Evolutionary conservation across 37 sponge, comb jelly and placozoan species (phyloP), one percentile per base, ranked within the genome.

Genomic region (Dysidea cf. avara): DNA sequence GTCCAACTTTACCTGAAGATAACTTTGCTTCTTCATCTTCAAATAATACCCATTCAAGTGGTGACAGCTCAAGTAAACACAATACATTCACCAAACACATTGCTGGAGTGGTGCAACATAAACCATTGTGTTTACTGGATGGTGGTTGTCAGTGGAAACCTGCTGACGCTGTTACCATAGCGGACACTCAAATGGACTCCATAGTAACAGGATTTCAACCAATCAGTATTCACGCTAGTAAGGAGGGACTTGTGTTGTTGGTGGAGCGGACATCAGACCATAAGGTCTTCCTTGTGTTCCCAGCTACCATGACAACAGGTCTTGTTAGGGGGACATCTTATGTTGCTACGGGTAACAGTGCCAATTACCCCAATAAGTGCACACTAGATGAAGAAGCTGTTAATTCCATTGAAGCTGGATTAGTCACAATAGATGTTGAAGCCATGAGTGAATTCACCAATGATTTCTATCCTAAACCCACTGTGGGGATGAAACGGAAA

Each of bases 71-170:
- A 49, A 49, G 24, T 50, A 39, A 7, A 21, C 7, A 18, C 29
- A 43, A 64, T 39, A 26, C 30, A n/a, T 65, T 63, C 9, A 74
- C 69, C 5, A 78, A 59, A 2, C 89, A 88, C 29, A 75, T 82
- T 3, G 83, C 89, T 0, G 89, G 89, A 9, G 21, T 78, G 2
- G 83, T 88, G 2, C 91, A 90, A 31, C 86, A 85, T 66, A 12
- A 3, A 17, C 91, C 91, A 1, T 61, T 81, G 52, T 77, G 78
- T 51, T 22, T 90, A 9, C n/a, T 85, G 7, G 57, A 71, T 54
- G 54, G 60, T 37, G 38, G 31, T 24, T 24, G 58, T 7, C n/a
- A n/a, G n/a, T n/a, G n/a, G n/a, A n/a, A n/a, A n/a, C n/a, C 59
- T 1, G 22, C 20, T 30, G 64, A 66, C 39, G 29, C 59, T 18